Conservation (phyloP, 2,113 vertebrate species). For the Leptosomus discolor region DNA sequence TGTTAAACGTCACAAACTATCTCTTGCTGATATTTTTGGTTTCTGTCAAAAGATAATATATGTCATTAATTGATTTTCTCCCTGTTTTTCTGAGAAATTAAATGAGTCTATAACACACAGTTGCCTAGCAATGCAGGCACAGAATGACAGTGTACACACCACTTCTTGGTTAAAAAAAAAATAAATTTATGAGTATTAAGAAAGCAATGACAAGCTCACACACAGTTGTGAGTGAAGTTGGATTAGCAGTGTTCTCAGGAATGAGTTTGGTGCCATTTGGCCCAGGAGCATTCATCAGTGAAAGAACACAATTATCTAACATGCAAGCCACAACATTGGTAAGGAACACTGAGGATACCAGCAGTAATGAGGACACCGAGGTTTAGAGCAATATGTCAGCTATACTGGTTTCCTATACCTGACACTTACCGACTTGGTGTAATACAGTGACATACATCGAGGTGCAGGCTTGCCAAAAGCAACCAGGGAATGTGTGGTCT, state of each 20-base stretch:
- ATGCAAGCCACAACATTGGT: neutral
- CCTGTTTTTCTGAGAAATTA: neutral
- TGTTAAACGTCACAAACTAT: neutral
- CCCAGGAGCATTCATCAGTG: neutral
- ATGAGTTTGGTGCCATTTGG: fast-evolving
- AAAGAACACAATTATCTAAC: neutral
- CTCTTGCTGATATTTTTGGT: neutral
- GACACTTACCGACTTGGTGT: neutral
- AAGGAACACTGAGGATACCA: neutral
- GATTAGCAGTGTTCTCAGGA: neutral
- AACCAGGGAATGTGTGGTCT: neutral
- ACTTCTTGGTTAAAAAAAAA: neutral
- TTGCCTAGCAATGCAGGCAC: constrained; percentile 29
- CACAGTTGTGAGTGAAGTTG: neutral
- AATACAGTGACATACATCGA: fast-evolving
- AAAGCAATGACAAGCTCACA: neutral
- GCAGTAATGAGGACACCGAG: neutral
- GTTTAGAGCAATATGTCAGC: neutral
- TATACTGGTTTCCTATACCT: neutral
- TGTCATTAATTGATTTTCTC: neutral
- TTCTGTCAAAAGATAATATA: neutral
- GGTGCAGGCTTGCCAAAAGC: neutral
- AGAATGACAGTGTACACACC: neutral
- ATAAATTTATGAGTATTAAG: neutral
- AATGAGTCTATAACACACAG: neutral